These are phyloP conservation scores for Doris montereyensis DNA, from an alignment of 2,888 invertebrate species.

Conservation along the genomic window DNA sequence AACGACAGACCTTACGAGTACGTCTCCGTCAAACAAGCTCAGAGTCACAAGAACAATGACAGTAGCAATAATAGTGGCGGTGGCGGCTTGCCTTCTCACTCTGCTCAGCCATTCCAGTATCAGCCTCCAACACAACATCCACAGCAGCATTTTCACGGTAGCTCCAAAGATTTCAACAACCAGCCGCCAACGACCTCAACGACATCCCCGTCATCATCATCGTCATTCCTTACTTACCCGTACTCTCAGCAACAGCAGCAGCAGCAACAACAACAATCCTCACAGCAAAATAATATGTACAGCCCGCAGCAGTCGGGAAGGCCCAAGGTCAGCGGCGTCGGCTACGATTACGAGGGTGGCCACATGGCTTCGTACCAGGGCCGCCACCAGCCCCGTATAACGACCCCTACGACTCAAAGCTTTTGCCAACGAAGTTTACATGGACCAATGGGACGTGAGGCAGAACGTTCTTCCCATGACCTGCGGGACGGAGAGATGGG, in stretches of 20 bases:
- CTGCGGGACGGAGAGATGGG: not conserved
- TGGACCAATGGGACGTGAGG: slow-evolving; percentile 63
- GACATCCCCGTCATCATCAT: slow-evolving; percentile 11
- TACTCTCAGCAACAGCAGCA: slow-evolving; percentile 12
- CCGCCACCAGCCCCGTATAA: not conserved
- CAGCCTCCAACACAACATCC: not conserved
- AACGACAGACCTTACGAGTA: slow-evolving; percentile 61
- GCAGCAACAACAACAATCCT: not conserved
- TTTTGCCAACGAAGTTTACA: slow-evolving; percentile 67
- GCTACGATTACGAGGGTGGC: not conserved
- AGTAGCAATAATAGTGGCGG: not conserved
- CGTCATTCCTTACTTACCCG: not conserved
- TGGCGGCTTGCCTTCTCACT: not conserved
- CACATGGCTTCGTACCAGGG: not conserved
- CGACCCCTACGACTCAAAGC: no score
- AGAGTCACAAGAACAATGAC: slow-evolving; percentile 8
- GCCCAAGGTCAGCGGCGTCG: no score
- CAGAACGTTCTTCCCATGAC: slow-evolving; percentile 21
- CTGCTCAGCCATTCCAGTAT: not conserved
- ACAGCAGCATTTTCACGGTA: not conserved
- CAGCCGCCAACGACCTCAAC: not conserved
- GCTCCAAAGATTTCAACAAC: not conserved
- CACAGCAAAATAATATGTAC: not conserved
- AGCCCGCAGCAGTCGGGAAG: not conserved
- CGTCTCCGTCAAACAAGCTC: slow-evolving; percentile 46